These are phyloP conservation scores for Catostylus mosaicus DNA, from an alignment of 30 jellyfish, hydroid and myxozoan species.

Conservation along the genomic window DNA sequence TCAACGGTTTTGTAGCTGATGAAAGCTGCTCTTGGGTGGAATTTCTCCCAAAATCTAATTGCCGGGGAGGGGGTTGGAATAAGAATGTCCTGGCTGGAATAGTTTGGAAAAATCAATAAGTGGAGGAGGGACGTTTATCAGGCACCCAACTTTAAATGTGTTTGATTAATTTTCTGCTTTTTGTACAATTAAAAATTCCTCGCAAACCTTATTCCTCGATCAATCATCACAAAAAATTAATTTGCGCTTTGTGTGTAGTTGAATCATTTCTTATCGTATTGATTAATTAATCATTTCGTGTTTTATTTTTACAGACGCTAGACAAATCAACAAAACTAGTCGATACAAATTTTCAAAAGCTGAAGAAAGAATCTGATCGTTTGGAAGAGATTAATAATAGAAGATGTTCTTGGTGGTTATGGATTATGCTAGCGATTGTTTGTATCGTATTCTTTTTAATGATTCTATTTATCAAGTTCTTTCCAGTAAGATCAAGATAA, in stretches of 20 bases:
- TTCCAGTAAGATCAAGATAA: constrained; percentile 68
- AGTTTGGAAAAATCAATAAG: too few relatives aligned
- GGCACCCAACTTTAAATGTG: too few relatives aligned
- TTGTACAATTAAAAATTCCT: too few relatives aligned
- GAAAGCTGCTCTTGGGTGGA: too few relatives aligned
- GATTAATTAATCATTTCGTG: background rate
- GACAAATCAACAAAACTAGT: constrained; percentile 73
- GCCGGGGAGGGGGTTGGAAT: too few relatives aligned
- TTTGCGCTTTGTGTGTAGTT: background rate
- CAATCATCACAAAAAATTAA: too few relatives aligned
- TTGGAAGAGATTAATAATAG: constrained; percentile 86
- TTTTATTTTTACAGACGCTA: constrained; percentile 63
- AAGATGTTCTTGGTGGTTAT: constrained; percentile 90
- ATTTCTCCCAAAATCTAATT: too few relatives aligned
- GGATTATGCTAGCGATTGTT: constrained; percentile 90
- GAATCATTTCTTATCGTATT: background rate
- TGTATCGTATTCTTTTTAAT: constrained; percentile 80
- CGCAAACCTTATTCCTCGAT: too few relatives aligned
- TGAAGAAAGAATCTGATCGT: constrained; percentile 83
- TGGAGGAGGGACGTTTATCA: too few relatives aligned
- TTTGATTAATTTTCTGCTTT: too few relatives aligned
- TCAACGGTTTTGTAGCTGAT: too few relatives aligned
- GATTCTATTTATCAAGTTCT: constrained; percentile 86
- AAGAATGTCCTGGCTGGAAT: too few relatives aligned
- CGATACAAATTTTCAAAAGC: constrained; percentile 73